Conservation (phyloP, 2,797 vertebrate species). For the Meda fulgida region DNA sequence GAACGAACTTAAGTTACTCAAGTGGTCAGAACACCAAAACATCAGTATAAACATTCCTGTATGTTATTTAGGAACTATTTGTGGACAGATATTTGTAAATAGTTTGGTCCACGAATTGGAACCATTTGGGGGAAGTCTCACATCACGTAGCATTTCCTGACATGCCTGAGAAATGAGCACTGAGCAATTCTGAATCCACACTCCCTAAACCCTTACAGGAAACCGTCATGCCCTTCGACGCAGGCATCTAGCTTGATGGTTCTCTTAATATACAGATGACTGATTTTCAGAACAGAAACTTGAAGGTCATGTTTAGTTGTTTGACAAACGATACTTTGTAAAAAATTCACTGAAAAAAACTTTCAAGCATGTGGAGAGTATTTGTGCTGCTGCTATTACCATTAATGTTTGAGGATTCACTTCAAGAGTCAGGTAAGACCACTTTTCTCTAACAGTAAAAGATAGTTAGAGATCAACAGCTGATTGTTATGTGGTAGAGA, state of each 20-base stretch:
- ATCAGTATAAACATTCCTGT: not conserved
- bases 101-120: not conserved
- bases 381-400: slow-evolving; percentile 46
- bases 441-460: not conserved
- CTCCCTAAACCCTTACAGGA: slow-evolving; percentile 44
- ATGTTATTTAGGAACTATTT: not conserved
- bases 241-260: not conserved
- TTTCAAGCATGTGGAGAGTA: slow-evolving; percentile 52
- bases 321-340: not conserved
- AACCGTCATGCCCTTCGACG: slow-evolving; percentile 25
- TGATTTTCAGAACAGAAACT: slow-evolving; percentile 14
- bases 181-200: slow-evolving; percentile 30
- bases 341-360: not conserved
- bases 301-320: not conserved
- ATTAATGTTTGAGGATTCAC: slow-evolving; percentile 41
- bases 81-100: not conserved
- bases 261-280: not conserved
- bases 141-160: slow-evolving; percentile 34
- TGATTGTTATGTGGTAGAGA: not conserved
- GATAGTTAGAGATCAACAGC: not conserved
- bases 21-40: not conserved
- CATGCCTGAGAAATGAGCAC: slow-evolving; percentile 1
- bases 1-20: not conserved
- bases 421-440: slow-evolving; percentile 58
- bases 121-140: not conserved